Conservation (phyloP, 2,888 invertebrate species). For the Dryocosmus kuriphilus region DNA sequence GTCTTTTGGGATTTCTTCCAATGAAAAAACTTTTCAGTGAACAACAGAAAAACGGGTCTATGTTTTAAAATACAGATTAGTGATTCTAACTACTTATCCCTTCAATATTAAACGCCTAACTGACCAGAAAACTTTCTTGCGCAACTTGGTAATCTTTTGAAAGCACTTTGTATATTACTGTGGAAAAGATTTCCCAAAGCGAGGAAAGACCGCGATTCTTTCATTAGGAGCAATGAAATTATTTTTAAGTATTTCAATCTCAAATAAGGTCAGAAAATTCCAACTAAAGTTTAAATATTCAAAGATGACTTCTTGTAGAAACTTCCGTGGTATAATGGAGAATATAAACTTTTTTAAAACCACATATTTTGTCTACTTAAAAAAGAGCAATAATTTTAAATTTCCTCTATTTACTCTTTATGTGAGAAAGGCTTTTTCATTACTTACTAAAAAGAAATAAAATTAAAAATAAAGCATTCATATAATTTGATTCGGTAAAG, state of each 20-base stretch:
- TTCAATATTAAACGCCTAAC: not conserved
- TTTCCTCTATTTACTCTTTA: too few relatives aligned
- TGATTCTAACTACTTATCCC: not conserved
- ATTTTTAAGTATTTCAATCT: not conserved
- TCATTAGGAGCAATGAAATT: not conserved
- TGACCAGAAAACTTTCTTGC: not conserved
- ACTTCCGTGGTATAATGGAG: not conserved
- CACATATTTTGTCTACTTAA: not conserved
- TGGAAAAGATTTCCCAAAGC: not conserved
- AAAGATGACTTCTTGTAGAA: not conserved
- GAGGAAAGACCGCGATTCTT: not conserved
- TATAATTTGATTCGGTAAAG: too few relatives aligned
- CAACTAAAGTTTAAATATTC: not conserved
- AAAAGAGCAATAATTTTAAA: not conserved
- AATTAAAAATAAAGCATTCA: too few relatives aligned
- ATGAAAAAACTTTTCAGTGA: not conserved
- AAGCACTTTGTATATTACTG: not conserved
- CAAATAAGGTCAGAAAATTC: not conserved
- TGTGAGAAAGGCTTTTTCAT: too few relatives aligned
- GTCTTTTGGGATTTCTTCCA: not conserved
- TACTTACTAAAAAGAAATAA: too few relatives aligned
- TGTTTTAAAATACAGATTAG: not conserved
- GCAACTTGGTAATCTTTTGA: not conserved
- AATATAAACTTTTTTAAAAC: not conserved
- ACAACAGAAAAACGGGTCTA: not conserved